Base-by-base conservation (phyloP, 2,888 invertebrate species). In the Erebia aethiops region DNA sequence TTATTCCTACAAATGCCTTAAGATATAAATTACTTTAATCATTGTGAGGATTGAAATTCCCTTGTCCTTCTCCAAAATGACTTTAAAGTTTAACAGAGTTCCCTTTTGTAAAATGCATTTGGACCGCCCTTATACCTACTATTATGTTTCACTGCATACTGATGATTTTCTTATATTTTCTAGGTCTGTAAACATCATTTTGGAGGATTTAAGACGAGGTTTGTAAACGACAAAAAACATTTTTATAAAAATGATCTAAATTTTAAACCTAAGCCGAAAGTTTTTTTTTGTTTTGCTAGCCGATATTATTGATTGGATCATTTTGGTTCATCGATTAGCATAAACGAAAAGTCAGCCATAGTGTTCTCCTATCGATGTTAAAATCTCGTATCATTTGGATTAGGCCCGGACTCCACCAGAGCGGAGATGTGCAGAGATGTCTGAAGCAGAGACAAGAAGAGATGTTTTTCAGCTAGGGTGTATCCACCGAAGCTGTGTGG, bases 131-230 rank as follows among this genome's bases (percentile, higher is more conserved):
- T 35, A 13, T 35, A 13, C 18, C 18, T 13, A 35, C 2, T 13
- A n/a, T 2, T 18, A 43, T 16, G n/a, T 43, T 16, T 61, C 14
- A 21, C 7, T 9, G 18, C 13, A 52, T 67, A 69, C 56, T 74
- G 74, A 78, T 67, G 49, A 46, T 7, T 68, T 74, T 75, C 74
- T 79, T 76, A 81, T 83, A 76, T 85, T 82, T 90, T 88, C 80
- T 89, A 92, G 92, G 92, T 90, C 91, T 92, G 90, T 92, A 92
- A 91, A 84, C 87, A 81, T 76, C 78, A 76, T 70, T 74, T 77
- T 70, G 80, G 83, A 84, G 85, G 74, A 87, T 82, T 79, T 75
- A 78, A 80, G 82, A 80, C 79, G 80, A 87, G 87, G 87, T 89
- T 83, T 66, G 78, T 73, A 64, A 66, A 41, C n/a, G 3, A 63